Percentiles rank a stretch among this genome's conserved stretches.
phyloP scores from a whole-genome alignment of 2,888 invertebrate genomes.

The Palloptera scutellata region DNA sequence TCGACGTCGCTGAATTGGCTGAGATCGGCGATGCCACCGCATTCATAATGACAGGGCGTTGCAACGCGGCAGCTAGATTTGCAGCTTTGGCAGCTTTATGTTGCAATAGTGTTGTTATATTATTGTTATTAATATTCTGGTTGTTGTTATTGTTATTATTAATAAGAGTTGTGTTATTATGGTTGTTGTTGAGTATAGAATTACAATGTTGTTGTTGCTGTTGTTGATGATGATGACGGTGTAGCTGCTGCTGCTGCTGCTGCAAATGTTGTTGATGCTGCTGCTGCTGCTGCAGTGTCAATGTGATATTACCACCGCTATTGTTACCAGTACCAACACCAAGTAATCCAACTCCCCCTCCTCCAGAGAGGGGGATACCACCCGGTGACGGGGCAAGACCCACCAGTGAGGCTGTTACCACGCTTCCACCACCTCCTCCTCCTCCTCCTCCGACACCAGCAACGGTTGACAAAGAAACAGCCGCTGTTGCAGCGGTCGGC shows the following conservation, averaged over 20 bases:
- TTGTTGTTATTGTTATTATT: conserved; percentile 26
- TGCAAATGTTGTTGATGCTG: conserved; percentile 48
- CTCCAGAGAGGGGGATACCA: conserved; percentile 35
- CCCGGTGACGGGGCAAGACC: conserved; percentile 48
- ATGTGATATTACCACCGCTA: conserved; percentile 40
- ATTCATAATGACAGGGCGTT: conserved; percentile 64
- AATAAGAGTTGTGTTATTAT: conserved; percentile 37
- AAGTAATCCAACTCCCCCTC: conserved; percentile 30
- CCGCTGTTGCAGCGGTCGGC: conserved; percentile 62
- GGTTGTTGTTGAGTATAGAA: conserved; percentile 39
- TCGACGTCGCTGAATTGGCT: conserved; percentile 67
- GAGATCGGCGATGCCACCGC: conserved; percentile 65
- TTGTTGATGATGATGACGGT: conserved; percentile 42
- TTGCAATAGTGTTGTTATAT: conserved; percentile 43
- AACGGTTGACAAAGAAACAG: conserved; percentile 57
- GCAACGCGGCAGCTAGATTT: conserved; percentile 51
- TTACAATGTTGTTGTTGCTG: conserved; percentile 36
- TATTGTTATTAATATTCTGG: conserved; percentile 36
- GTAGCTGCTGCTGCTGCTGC: conserved; percentile 38
- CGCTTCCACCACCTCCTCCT: conserved; percentile 25
- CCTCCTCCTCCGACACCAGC: conserved; percentile 7
- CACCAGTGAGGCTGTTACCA: conserved; percentile 44
- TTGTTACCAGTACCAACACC: conserved; percentile 28
- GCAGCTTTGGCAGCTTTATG: conserved; percentile 50
- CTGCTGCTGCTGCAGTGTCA: conserved; percentile 36